These are phyloP conservation scores for Cryptus armator DNA, from an alignment of 2,888 invertebrate genomes.

Conservation along the genomic window DNA sequence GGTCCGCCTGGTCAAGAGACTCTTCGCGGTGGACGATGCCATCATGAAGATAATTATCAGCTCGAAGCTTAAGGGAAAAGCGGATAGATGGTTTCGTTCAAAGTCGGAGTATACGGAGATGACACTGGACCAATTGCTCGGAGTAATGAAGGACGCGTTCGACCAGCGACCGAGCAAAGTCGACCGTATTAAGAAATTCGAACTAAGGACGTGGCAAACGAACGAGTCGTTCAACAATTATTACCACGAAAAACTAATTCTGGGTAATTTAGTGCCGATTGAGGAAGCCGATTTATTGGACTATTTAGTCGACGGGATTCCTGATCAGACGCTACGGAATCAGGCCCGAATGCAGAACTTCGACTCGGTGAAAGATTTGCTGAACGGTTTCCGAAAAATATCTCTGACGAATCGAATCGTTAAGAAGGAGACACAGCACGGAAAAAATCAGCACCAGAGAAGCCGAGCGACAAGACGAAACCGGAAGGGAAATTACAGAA, in stretches of 20 bases:
- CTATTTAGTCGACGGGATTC: constrained; percentile 58
- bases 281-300: constrained; percentile 57
- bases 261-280: constrained; percentile 62
- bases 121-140: constrained; percentile 47
- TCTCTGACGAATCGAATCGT: constrained; percentile 14
- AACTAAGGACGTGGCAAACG: constrained; percentile 61
- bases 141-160: constrained; percentile 65
- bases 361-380: constrained; percentile 46
- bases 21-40: constrained; percentile 51
- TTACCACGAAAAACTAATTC: constrained; percentile 63
- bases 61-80: constrained; percentile 62
- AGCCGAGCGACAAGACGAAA: constrained; percentile 3
- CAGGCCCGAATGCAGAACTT: constrained; percentile 59
- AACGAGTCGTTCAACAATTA: constrained; percentile 65
- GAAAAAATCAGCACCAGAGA: constrained; percentile 25
- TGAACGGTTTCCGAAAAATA: constrained; percentile 56
- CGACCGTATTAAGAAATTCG: constrained; percentile 62
- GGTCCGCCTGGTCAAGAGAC: constrained; percentile 47
- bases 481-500: constrained; percentile 2
- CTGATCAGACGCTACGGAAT: constrained; percentile 41
- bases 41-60: constrained; percentile 63
- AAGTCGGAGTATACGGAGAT: constrained; percentile 64
- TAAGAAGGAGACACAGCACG: constrained; percentile 27
- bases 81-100: constrained; percentile 69
- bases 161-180: constrained; percentile 63